Conservation (phyloP, 1,140 invertebrate species). For the Nylanderia fulva region DNA sequence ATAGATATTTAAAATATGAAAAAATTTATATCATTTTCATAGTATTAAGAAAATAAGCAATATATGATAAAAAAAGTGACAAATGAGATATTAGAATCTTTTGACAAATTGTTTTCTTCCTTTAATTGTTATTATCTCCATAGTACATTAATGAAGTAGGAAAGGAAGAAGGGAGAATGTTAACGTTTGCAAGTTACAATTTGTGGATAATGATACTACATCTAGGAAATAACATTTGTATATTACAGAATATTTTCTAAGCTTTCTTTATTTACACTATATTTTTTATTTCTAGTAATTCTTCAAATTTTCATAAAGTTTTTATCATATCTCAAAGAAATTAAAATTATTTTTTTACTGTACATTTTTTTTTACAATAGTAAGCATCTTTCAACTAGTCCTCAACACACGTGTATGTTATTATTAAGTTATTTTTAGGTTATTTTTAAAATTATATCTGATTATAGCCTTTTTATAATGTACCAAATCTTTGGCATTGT, state of each 20-base stretch:
- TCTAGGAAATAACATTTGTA: conserved; percentile 64
- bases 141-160: conserved; percentile 59
- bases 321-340: background rate
- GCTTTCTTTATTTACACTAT: conserved; percentile 34
- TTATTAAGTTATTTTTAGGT: too few species aligned
- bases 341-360: background rate
- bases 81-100: conserved; percentile 36
- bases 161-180: background rate
- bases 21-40: background rate
- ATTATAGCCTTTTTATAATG: too few species aligned
- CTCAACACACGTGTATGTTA: too few species aligned
- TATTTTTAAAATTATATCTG: too few species aligned
- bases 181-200: conserved; percentile 65
- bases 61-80: conserved; percentile 49
- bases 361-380: background rate
- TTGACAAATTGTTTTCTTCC: conserved; percentile 61
- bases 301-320: background rate
- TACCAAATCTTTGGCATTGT: too few species aligned
- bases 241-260: conserved; percentile 49
- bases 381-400: background rate
- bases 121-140: conserved; percentile 33
- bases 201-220: conserved; percentile 71
- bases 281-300: conserved; percentile 33
- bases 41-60: conserved; percentile 36
- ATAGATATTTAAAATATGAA: background rate